Conservation (phyloP, 2,113 vertebrate species). For the Parotia lawesii region DNA sequence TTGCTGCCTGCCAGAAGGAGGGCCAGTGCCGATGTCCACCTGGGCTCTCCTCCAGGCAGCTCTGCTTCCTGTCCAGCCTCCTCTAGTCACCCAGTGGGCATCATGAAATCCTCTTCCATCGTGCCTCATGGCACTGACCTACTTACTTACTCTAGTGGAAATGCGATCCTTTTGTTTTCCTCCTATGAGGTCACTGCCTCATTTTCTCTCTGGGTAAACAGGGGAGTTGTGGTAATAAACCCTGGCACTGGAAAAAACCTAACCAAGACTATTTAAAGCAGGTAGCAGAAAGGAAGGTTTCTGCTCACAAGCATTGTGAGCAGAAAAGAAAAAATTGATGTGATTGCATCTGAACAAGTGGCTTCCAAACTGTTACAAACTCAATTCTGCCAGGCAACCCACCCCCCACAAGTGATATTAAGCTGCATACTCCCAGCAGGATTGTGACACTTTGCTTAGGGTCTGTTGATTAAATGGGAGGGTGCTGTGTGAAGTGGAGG, state of each 20-base stretch:
- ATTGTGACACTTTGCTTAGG: not conserved
- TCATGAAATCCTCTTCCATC: not conserved
- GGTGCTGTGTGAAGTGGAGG: not conserved
- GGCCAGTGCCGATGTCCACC: not conserved
- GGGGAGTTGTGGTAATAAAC: not conserved
- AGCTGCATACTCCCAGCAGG: not conserved
- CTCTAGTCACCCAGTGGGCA: not conserved
- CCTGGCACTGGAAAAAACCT: not conserved
- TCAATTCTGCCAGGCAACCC: not conserved
- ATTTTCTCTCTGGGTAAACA: not conserved
- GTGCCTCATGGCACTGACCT: not conserved
- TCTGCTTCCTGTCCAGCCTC: not conserved
- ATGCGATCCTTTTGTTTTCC: not conserved
- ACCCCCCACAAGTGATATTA: not conserved
- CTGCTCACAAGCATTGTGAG: fast-evolving
- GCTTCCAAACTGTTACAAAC: not conserved
- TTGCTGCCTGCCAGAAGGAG: not conserved
- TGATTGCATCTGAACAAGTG: not conserved
- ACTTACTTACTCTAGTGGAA: not conserved
- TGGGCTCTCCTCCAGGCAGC: not conserved
- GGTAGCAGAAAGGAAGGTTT: not conserved
- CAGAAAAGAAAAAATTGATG: not conserved
- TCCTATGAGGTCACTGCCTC: conserved; percentile 24
- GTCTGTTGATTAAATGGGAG: not conserved
- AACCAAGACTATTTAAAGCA: not conserved